Evolutionary conservation across 2,113 vertebrate species (phyloP).

Genomic region (Dromiciops gliroides): DNA sequence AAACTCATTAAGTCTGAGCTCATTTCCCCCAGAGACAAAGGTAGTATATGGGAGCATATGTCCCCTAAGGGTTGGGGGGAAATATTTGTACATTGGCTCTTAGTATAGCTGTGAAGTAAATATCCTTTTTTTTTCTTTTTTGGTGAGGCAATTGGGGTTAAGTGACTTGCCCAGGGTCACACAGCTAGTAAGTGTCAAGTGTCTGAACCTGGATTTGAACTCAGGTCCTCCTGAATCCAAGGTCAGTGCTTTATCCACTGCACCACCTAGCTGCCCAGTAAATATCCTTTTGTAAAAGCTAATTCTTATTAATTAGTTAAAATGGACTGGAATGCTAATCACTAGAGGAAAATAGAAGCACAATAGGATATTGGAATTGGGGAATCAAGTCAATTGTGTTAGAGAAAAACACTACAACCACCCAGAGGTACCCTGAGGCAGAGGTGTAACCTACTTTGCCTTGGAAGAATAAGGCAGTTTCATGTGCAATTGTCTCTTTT

Average conservation of each 20-base stretch:
- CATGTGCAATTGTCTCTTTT: neutral
- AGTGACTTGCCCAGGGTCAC: no score
- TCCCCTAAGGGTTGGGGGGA: neutral
- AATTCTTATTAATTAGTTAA: neutral
- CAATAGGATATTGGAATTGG: neutral
- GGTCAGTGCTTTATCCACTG: no score
- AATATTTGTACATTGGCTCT: neutral
- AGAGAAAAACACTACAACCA: neutral
- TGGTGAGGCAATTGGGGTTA: no score
- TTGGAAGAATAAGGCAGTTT: neutral
- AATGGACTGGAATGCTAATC: neutral
- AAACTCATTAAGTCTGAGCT: neutral
- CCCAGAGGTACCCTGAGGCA: neutral
- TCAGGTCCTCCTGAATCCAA: no score
- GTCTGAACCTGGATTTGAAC: no score
- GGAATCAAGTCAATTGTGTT: neutral
- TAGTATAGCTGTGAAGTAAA: neutral
- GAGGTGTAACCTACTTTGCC: neutral
- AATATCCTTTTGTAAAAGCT: neutral
- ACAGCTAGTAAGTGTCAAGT: no score
- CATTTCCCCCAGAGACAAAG: neutral
- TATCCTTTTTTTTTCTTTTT: no score
- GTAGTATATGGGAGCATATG: neutral
- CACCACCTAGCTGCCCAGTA: neutral
- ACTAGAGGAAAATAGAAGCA: neutral